Evolutionary conservation across 23 tunicate genomes (phyloP).

Genomic region (Diplosoma virens): DNA sequence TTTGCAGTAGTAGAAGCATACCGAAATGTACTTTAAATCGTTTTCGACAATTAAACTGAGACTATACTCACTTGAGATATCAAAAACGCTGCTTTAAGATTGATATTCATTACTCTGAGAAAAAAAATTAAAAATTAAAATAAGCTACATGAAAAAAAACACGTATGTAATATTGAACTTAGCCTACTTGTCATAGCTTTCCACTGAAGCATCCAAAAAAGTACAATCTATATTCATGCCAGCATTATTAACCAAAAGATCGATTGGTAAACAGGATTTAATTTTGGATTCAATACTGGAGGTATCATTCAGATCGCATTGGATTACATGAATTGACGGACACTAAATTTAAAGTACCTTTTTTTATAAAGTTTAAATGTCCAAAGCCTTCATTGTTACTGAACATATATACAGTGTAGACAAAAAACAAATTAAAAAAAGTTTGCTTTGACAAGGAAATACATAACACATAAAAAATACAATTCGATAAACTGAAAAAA

Average conservation of each 20-base stretch:
- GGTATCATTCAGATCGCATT: constrained; percentile 57
- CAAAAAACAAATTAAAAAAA: too few relatives aligned
- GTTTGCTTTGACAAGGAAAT: too few relatives aligned
- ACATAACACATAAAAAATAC: too few relatives aligned
- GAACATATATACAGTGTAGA: too few relatives aligned
- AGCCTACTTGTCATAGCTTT: constrained; percentile 52
- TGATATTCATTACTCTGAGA: constrained; percentile 26
- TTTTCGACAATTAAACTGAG: too few relatives aligned
- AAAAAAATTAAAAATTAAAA: not conserved
- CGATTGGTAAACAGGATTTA: constrained; percentile 69
- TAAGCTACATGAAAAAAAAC: too few relatives aligned
- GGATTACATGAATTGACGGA: constrained; percentile 52
- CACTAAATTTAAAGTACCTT: constrained; percentile 57
- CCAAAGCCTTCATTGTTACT: too few relatives aligned
- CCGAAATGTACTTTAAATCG: too few relatives aligned
- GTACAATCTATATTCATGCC: constrained; percentile 65
- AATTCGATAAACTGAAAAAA: too few relatives aligned
- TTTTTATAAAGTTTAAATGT: too few relatives aligned
- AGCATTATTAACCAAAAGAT: constrained; percentile 91
- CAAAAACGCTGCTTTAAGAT: constrained; percentile 61
- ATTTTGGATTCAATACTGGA: constrained; percentile 39
- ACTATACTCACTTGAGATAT: constrained; percentile 80
- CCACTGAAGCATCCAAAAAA: constrained; percentile 51
- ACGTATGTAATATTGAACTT: too few relatives aligned
- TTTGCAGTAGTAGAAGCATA: too few relatives aligned